Evolutionary conservation across 2,113 vertebrate species (phyloP), one percentile per base, ranked within the genome.

Genomic region (Camelus bactrianus): DNA sequence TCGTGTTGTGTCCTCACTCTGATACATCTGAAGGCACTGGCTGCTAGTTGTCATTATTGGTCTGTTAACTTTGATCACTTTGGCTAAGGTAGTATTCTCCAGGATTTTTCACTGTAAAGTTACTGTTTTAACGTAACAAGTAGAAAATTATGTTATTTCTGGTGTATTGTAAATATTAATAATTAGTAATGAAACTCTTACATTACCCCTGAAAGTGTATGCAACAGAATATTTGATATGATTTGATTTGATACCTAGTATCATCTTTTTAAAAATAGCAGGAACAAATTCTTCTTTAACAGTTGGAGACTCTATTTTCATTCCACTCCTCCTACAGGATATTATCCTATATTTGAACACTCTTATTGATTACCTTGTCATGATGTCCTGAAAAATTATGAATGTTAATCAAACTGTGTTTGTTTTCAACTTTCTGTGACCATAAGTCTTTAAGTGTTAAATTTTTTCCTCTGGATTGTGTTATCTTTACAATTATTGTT

Each of bases 401-500:
- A 65, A 77, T 79, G 28, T 83, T 86, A 67, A 62, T 58, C 32
- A 8, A 69, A 62, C 70, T 85, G 4, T 62, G 56, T 82, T 94
- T 88, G 96, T 69, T 93, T 93, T 69, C 26, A 89, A 4, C 69
- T 80, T 95, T 26, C 28, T 92, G 5, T 30, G 4, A 38, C 50
- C 17, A 8, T 62, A 75, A 56, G 28, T n/a, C 64, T 94, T 64
- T 72, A 70, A 80, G 35, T 22, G 9, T 80, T 75, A 42, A 35
- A 22, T 11, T 8, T 60, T 50, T 6, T n/a, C 32, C n/a, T 73
- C 24, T 69, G 17, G 52, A 89, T 89, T 89, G 50, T 20, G 14
- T 50, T 81, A 65, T 69, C 65, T 91, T 80, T 85, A 48, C 20
- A 84, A 86, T 56, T 89, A 56, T 73, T 80, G 26, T 95, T 93